A percentile compares a stretch with the other conserved stretches of the same genome.
These are phyloP conservation scores for Myrmophylax atrothorax DNA, from an alignment of 2,113 vertebrate species.

Conservation along the genomic window DNA sequence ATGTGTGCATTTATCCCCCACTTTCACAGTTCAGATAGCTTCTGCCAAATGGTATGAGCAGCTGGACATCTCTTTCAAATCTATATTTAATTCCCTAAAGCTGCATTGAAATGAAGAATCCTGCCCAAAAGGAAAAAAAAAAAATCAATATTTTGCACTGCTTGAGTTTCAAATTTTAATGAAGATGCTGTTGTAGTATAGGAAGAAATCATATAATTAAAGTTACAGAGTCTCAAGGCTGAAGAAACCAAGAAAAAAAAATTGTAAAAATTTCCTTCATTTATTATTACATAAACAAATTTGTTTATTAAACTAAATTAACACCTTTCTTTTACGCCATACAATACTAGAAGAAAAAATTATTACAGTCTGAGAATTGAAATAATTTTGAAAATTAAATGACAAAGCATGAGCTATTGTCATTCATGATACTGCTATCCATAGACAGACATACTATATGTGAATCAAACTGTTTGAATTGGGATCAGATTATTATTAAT, in stretches of 20 bases:
- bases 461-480: neutral
- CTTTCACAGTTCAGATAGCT: neutral
- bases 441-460: neutral
- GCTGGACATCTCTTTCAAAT: slow-evolving; percentile 45
- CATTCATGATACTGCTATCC: neutral
- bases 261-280: neutral
- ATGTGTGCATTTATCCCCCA: neutral
- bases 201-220: neutral
- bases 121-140: slow-evolving; percentile 8
- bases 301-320: neutral
- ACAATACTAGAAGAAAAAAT: neutral
- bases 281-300: neutral
- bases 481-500: neutral
- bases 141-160: slow-evolving; percentile 26
- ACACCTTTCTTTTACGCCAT: neutral
- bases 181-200: neutral
- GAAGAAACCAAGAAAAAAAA: neutral
- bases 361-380: neutral
- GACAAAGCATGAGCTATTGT: neutral
- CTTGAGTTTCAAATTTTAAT: slow-evolving; percentile 8
- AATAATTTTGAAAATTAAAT: neutral
- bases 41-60: slow-evolving; percentile 45
- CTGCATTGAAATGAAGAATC: slow-evolving; percentile 1
- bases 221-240: neutral
- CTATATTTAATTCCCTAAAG: slow-evolving; percentile 59